Base-by-base conservation (phyloP, 2,797 vertebrate genomes). In the Centroberyx gerrardi region DNA sequence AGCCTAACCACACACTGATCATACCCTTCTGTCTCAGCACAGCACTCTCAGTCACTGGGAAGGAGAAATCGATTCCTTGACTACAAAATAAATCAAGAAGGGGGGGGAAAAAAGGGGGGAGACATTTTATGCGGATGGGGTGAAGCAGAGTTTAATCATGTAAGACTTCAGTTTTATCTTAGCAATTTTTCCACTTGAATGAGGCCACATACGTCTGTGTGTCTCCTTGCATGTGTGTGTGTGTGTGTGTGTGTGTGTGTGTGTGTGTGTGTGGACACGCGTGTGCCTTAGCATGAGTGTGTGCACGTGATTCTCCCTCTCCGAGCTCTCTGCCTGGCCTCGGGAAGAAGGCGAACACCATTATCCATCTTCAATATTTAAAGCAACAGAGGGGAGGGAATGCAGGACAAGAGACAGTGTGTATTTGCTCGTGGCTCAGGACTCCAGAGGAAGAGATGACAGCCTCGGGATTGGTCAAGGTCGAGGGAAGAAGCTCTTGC, bases 361-460 rank as follows among this genome's bases (percentile, higher is more conserved):
- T 94, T 92, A 92, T 88, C 84, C 81, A 69, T 92, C 84, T 91
- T 94, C 82, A 94, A 93, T 93, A 93, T 92, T 94, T 93, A 90
- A 93, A 91, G 85, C 83, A 64, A 5, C 38, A 62, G 74, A 53
- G 51, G 44, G 44, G 14, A 62, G 22, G 52, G 9, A 9, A 72
- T 7, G 33, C 28, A 38, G 72, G 56, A 68, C n/a, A 58, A 68
- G 58, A 15, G 28, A 49, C 62, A 27, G 73, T 10, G 12, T 68
- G 80, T 61, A 17, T 74, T 42, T 55, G 42, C 56, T 68, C 59
- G 12, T 48, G 27, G 76, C 58, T 68, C 22, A 22, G 38, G 78
- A 71, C 28, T 12, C 4, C 8, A 56, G 64, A 78, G 54, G 62
- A 77, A 27, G 68, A 76, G 66, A 69, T 83, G 86, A 81, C 89